A percentile compares a stretch with the other conserved stretches of the same genome.
Conservation (phyloP, 1,140 invertebrate species). For the Apis mellifera region DNA sequence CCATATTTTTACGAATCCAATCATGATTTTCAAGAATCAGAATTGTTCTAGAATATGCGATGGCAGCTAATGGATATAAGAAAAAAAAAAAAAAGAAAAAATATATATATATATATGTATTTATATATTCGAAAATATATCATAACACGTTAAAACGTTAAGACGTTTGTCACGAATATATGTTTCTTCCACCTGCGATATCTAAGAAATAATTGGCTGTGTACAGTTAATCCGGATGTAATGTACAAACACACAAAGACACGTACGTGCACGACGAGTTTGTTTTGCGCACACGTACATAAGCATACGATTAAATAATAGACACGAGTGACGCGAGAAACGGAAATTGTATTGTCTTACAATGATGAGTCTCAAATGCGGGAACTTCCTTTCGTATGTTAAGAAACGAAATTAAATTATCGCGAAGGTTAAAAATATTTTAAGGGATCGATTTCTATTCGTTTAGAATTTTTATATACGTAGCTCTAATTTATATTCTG, state of each 20-base stretch:
- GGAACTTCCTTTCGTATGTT: constrained; percentile 17
- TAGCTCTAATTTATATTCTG: neutral
- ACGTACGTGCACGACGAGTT: neutral
- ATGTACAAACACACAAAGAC: neutral
- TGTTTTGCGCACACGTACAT: constrained; percentile 41
- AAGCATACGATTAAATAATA: constrained; percentile 50
- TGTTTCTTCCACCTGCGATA: neutral
- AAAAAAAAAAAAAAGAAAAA: neutral
- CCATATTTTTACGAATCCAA: neutral
- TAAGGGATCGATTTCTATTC: neutral
- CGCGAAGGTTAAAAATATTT: neutral
- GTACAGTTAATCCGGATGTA: neutral
- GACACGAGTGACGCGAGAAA: constrained; percentile 39
- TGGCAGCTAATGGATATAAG: neutral
- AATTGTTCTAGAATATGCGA: neutral
- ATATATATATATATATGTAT: too few species aligned
- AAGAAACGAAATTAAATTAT: constrained; percentile 28
- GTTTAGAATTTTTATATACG: neutral
- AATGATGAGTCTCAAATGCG: constrained; percentile 41
- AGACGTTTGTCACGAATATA: neutral
- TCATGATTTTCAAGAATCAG: neutral
- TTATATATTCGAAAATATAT: neutral
- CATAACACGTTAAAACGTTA: neutral
- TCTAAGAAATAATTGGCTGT: neutral
- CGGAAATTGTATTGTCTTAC: constrained; percentile 54